Percentiles rank a stretch among this genome's conserved stretches.
Evolutionary conservation across 1,140 invertebrate genomes (phyloP).

Genomic region (Cotesia chilonis): DNA sequence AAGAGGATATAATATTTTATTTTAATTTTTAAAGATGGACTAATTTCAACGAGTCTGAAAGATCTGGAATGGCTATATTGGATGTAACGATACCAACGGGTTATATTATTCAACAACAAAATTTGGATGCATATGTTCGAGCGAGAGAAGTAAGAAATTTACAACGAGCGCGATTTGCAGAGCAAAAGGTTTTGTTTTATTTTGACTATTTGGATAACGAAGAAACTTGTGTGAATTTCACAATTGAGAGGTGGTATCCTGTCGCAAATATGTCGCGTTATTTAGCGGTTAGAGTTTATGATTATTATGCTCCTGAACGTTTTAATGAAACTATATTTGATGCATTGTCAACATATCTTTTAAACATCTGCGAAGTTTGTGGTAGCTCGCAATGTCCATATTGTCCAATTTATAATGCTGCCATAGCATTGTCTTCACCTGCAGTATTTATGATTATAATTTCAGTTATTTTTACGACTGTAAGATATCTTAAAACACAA

Average conservation of each 20-base stretch:
- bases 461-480: constrained; percentile 49
- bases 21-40: constrained; percentile 74
- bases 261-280: constrained; percentile 96
- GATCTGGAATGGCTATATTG: constrained; percentile 91
- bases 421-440: constrained; percentile 60
- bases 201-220: constrained; percentile 88
- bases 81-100: constrained; percentile 93
- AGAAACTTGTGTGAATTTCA: constrained; percentile 90
- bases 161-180: constrained; percentile 83
- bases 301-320: constrained; percentile 95
- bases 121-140: constrained; percentile 83
- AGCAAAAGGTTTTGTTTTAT: constrained; percentile 90
- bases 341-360: constrained; percentile 83
- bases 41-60: constrained; percentile 76
- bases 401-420: constrained; percentile 88
- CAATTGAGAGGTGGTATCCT: constrained; percentile 92
- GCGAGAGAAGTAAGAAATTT: constrained; percentile 79
- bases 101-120: constrained; percentile 92
- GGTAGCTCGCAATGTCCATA: constrained; percentile 98
- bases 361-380: constrained; percentile 98
- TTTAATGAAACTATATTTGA: constrained; percentile 96
- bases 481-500: constrained; percentile 54
- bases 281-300: constrained; percentile 89
- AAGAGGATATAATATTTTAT: background rate
- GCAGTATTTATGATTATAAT: constrained; percentile 51